A percentile compares a stretch with the other conserved stretches of the same genome.
Evolutionary conservation across 1,140 invertebrate species (phyloP).

Genomic region (Brachionus manjavacas): DNA sequence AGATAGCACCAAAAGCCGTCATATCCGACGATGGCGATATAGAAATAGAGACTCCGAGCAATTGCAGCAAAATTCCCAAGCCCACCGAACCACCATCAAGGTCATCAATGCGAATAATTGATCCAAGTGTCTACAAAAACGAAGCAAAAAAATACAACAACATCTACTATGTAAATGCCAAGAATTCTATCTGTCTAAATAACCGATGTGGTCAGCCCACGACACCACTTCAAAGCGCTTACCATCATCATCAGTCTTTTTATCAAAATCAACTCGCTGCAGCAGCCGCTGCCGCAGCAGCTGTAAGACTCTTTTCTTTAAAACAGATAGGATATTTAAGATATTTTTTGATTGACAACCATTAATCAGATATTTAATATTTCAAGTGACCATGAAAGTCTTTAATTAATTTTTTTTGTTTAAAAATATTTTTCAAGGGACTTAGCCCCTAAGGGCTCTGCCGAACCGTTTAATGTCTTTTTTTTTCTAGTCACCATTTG

Average conservation of each 20-base stretch:
- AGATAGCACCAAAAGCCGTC: conserved; percentile 13
- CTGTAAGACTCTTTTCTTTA: conserved; percentile 1
- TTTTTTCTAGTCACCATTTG: too few species aligned
- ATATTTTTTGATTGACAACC: background rate
- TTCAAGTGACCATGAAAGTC: background rate
- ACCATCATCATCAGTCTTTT: background rate
- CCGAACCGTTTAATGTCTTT: too few species aligned
- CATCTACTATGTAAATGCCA: conserved; percentile 17
- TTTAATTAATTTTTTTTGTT: background rate
- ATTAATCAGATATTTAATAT: background rate
- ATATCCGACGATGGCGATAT: conserved; percentile 36
- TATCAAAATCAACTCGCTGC: conserved; percentile 13
- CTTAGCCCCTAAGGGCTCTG: too few species aligned
- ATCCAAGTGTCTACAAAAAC: background rate
- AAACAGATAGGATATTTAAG: background rate
- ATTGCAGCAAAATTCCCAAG: background rate
- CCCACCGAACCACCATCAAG: background rate
- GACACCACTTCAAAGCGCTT: too few species aligned
- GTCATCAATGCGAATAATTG: background rate
- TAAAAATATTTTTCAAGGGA: background rate
- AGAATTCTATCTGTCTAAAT: background rate
- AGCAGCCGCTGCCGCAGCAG: conserved; percentile 6
- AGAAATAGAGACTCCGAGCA: background rate
- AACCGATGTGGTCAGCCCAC: background rate
- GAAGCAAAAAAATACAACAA: conserved; percentile 4